Percentiles rank a stretch among this genome's conserved stretches.
These are phyloP conservation scores for Bombus waltoni DNA, from an alignment of 1,140 invertebrate genomes.

Conservation along the genomic window DNA sequence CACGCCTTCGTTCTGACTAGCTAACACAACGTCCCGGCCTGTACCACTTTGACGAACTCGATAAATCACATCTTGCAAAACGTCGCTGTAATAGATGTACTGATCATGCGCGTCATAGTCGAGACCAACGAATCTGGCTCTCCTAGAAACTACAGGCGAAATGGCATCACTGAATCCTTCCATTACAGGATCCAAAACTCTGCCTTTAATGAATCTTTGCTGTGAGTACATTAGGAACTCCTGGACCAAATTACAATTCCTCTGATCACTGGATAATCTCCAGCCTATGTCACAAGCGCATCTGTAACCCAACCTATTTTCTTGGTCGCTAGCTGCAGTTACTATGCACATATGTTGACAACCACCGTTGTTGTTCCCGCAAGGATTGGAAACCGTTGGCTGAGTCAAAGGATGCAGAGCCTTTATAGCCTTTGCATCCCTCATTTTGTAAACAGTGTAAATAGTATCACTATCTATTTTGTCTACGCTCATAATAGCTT, in stretches of 20 bases:
- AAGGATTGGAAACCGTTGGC: constrained; percentile 92
- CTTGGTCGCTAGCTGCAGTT: constrained; percentile 89
- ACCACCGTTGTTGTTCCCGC: constrained; percentile 93
- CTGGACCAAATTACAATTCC: constrained; percentile 92
- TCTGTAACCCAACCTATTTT: constrained; percentile 92
- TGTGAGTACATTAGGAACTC: constrained; percentile 99
- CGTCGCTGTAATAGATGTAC: constrained; percentile 98
- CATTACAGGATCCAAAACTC: constrained; percentile 94
- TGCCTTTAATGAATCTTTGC: constrained; percentile 97
- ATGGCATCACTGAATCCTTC: constrained; percentile 98
- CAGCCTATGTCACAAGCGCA: constrained; percentile 98
- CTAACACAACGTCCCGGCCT: constrained; percentile 94
- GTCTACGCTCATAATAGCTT: constrained; percentile 95
- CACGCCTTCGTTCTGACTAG: constrained; percentile 98
- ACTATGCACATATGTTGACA: constrained; percentile 98
- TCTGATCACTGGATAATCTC: constrained; percentile 88
- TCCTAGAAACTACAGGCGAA: constrained; percentile 92
- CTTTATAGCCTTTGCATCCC: constrained; percentile 92
- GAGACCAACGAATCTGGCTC: constrained; percentile 97
- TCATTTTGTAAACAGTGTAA: constrained; percentile 90
- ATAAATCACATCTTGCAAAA: constrained; percentile 98
- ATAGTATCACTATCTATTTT: constrained; percentile 93
- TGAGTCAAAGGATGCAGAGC: constrained; percentile 91
- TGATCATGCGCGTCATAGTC: constrained; percentile 97
- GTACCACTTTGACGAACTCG: constrained; percentile 94